Evolutionary conservation across 2,888 invertebrate species (phyloP), one percentile per base, ranked within the genome.

Genomic region (Mimas tiliae): DNA sequence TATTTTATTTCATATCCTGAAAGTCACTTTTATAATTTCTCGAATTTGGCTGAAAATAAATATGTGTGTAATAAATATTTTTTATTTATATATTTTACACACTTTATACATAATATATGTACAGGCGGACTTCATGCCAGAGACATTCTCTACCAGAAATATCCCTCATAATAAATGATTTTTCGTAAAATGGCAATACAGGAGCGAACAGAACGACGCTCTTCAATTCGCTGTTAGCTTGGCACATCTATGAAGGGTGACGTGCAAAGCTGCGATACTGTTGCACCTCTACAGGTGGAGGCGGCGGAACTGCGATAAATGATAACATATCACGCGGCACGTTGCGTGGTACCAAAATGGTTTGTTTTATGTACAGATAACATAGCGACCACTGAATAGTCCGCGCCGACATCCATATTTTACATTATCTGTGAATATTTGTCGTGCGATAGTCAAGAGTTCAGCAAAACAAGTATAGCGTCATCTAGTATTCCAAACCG

Each of bases 301-400:
- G 51, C 66, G 68, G 71, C 80, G 79, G 75, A 81, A 79, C 73
- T 70, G 68, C 74, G 81, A 85, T n/a, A n/a, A n/a, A n/a, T n/a
- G n/a, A n/a, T 84, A 84, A 71, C 74, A 77, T 83, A 85, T 85
- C 83, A 67, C 67, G 66, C 64, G 70, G 70, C 83, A 67, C 67
- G 66, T 63, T 69, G 70, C 72, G 76, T n/a, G n/a, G n/a, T 74
- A 71, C 74, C 72, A 68, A 71, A 74, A 75, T 74, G 73, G 77
- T 75, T 78, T 69, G 77, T 78, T 72, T 72, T 69, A 65, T 66
- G 66, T 71, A 63, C 48, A 68, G 72, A 76, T 74, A 76, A 73
- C 69, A 63, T 47, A 45, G 53, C 45, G 66, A 64, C 62, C 65
- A 68, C 63, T 67, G 55, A 66, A 70, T 68, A 68, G 67, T 42